A percentile compares a stretch with the other conserved stretches of the same genome.
These are phyloP conservation scores for Coelopa frigida DNA, from an alignment of 1,140 invertebrate species.

Conservation along the genomic window DNA sequence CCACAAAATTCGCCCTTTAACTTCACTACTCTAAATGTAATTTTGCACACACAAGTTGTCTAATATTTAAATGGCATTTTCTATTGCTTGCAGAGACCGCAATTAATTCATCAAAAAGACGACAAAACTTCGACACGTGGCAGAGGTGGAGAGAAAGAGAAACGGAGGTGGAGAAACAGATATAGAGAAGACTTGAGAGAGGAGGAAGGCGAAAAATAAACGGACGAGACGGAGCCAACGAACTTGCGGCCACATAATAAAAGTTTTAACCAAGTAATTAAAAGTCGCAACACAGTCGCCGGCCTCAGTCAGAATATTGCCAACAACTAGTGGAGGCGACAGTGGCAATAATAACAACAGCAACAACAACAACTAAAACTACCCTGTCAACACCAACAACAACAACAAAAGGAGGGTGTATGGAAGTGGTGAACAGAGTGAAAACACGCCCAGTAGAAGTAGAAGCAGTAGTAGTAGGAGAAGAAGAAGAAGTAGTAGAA, in stretches of 20 bases:
- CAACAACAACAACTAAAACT: slow-evolving; percentile 6
- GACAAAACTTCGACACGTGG: no score
- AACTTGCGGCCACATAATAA: no score
- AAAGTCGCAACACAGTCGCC: no score
- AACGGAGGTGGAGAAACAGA: neutral
- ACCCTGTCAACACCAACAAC: neutral
- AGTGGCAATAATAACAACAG: slow-evolving; percentile 5
- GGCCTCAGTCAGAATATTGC: neutral
- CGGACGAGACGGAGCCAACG: neutral
- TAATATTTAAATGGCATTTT: no score
- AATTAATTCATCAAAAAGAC: no score
- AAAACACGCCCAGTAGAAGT: slow-evolving; percentile 1
- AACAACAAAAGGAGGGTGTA: slow-evolving; percentile 8
- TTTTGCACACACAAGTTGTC: no score
- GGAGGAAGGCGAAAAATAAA: neutral
- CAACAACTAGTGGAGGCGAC: neutral
- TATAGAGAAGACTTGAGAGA: neutral
- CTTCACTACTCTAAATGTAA: no score
- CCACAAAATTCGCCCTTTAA: no score
- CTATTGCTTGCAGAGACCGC: no score
- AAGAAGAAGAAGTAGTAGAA: neutral
- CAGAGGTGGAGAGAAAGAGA: no score
- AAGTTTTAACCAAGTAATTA: no score
- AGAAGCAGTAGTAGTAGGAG: neutral
- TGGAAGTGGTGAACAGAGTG: neutral